phyloP scores from a whole-genome alignment of 2,113 vertebrate genomes.

The Etheostoma spectabile region DNA sequence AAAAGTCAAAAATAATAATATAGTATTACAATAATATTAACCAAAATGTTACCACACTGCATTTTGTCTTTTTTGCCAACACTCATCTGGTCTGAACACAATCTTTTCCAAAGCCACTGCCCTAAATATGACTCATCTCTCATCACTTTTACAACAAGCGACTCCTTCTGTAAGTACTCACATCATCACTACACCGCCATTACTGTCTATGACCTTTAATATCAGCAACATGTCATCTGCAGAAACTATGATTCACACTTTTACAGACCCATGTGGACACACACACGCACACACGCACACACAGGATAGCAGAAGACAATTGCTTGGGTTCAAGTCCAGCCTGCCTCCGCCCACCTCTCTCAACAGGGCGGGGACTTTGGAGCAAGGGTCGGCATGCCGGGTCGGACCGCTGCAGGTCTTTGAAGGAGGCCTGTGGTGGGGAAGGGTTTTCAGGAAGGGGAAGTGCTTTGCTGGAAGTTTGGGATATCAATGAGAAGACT shows the following conservation, averaged over 20 bases:
- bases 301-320: constrained; percentile 74
- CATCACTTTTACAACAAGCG: neutral
- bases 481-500: constrained; percentile 74
- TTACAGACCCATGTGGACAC: constrained; percentile 41
- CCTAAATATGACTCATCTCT: constrained; percentile 31
- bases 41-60: neutral
- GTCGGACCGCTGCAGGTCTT: constrained; percentile 60
- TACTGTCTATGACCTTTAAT: constrained; percentile 41
- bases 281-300: constrained; percentile 37
- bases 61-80: neutral
- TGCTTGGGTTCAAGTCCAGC: constrained; percentile 64
- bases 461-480: constrained; percentile 72
- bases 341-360: constrained; percentile 67
- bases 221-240: constrained; percentile 62
- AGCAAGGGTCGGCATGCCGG: constrained; percentile 73
- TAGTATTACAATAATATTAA: too few relatives aligned
- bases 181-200: neutral
- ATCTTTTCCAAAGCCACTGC: constrained; percentile 17
- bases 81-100: neutral
- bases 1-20: neutral
- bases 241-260: constrained; percentile 61
- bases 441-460: constrained; percentile 75
- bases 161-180: constrained; percentile 18
- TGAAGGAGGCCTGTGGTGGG: constrained; percentile 71
- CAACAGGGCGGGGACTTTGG: constrained; percentile 65